A percentile compares a stretch with the other conserved stretches of the same genome.
Evolutionary conservation across 2,113 vertebrate species (phyloP).

Genomic region (Heterocephalus glaber): DNA sequence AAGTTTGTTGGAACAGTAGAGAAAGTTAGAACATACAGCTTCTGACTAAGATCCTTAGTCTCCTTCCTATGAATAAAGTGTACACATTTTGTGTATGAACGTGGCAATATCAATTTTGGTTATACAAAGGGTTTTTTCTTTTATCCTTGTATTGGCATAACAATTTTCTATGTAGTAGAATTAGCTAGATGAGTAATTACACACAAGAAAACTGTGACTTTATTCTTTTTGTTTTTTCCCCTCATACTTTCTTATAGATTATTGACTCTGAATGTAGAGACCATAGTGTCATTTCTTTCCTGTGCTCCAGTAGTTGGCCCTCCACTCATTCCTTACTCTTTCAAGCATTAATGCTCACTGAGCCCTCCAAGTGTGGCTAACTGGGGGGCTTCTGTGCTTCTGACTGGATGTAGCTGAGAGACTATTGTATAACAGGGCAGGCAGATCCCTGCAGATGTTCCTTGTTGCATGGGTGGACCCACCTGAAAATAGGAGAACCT

Average conservation of each 20-base stretch:
- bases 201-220: neutral
- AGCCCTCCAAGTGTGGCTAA: neutral
- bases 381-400: neutral
- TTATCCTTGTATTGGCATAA: neutral
- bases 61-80: neutral
- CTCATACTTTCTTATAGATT: neutral
- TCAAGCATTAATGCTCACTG: neutral
- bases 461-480: neutral
- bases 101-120: constrained; percentile 14
- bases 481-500: neutral
- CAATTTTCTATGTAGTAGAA: constrained; percentile 1
- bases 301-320: neutral
- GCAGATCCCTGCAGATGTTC: neutral
- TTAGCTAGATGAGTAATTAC: neutral
- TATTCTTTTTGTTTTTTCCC: neutral
- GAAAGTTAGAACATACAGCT: constrained; percentile 28
- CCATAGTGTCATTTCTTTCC: neutral
- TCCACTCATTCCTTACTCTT: neutral
- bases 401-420: neutral
- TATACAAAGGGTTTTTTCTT: neutral
- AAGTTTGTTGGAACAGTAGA: neutral
- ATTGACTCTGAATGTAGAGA: constrained; percentile 13
- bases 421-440: neutral
- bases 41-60: neutral
- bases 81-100: neutral